Conservation (phyloP, 2,888 invertebrate species). For the Zonitis immaculata region DNA sequence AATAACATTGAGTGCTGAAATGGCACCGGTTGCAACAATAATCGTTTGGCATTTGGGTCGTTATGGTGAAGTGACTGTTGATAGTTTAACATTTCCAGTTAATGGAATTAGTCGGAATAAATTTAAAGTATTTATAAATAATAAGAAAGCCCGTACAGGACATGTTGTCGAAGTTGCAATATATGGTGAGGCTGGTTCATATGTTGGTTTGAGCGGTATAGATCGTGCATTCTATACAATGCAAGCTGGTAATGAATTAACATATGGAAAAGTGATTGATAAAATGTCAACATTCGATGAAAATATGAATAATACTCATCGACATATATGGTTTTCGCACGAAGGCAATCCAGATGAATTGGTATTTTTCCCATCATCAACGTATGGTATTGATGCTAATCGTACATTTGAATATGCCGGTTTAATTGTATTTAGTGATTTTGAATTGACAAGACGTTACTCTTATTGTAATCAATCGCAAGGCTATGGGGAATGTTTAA, state of each 20-base stretch:
- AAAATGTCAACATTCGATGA: constrained; percentile 88
- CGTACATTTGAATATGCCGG: constrained; percentile 89
- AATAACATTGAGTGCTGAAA: constrained; percentile 76
- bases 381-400: constrained; percentile 91
- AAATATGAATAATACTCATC: constrained; percentile 76
- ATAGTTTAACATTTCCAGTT: constrained; percentile 93
- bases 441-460: constrained; percentile 64
- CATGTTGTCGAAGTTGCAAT: constrained; percentile 91
- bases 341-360: constrained; percentile 80
- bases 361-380: constrained; percentile 82
- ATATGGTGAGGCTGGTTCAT: constrained; percentile 90
- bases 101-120: constrained; percentile 93
- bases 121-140: constrained; percentile 82
- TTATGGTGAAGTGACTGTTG: constrained; percentile 82
- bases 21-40: constrained; percentile 89
- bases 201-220: constrained; percentile 87
- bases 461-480: constrained; percentile 66
- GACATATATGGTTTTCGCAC: constrained; percentile 80
- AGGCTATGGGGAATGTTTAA: constrained; percentile 76
- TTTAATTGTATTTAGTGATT: constrained; percentile 86
- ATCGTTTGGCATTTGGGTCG: constrained; percentile 82
- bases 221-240: constrained; percentile 86
- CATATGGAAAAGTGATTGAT: constrained; percentile 78
- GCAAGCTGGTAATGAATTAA: constrained; percentile 89
- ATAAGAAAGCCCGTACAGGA: constrained; percentile 89